Percentiles rank a stretch among this genome's conserved stretches.
phyloP scores from a whole-genome alignment of 1,140 invertebrate species.

The Aphelenchoides fujianensis region DNA sequence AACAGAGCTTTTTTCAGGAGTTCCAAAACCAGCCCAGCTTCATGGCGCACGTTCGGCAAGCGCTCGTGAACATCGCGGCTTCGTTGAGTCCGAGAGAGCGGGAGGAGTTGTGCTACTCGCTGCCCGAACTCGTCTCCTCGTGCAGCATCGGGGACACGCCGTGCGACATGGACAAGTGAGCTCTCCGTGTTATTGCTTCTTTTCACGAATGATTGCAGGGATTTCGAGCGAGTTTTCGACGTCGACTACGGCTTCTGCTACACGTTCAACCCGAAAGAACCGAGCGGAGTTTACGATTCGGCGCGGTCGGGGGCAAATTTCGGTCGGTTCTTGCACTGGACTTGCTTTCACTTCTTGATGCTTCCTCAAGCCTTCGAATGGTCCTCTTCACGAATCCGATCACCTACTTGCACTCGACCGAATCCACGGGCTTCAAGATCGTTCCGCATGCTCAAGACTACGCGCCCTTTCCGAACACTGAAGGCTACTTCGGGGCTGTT shows the following conservation, averaged over 20 bases:
- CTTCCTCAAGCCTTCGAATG: conserved; percentile 21
- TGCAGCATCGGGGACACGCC: conserved; percentile 15
- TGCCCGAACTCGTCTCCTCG: conserved; percentile 23
- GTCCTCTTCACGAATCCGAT: conserved; percentile 11
- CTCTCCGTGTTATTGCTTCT: background rate
- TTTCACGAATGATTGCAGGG: conserved; percentile 16
- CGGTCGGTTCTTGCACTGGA: conserved; percentile 6
- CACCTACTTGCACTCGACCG: conserved; percentile 17
- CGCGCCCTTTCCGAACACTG: conserved; percentile 27
- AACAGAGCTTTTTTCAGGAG: too few species aligned
- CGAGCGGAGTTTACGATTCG: conserved; percentile 17
- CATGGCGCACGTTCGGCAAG: conserved; percentile 9
- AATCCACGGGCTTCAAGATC: conserved; percentile 15
- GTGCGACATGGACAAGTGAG: conserved; percentile 27
- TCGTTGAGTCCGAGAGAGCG: conserved; percentile 18
- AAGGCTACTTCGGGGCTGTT: conserved; percentile 23
- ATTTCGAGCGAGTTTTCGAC: conserved; percentile 20
- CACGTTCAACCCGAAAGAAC: conserved; percentile 18
- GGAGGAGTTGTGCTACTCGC: conserved; percentile 14
- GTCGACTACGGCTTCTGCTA: conserved; percentile 34
- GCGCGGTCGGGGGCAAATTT: background rate
- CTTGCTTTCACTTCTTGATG: conserved; percentile 12
- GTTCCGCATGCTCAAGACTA: conserved; percentile 25
- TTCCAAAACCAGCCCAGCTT: conserved; percentile 9
- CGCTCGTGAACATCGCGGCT: conserved; percentile 21